A percentile compares a stretch with the other conserved stretches of the same genome.
Conservation (phyloP, 2,888 invertebrate species). For the Synanthedon myopaeformis region DNA sequence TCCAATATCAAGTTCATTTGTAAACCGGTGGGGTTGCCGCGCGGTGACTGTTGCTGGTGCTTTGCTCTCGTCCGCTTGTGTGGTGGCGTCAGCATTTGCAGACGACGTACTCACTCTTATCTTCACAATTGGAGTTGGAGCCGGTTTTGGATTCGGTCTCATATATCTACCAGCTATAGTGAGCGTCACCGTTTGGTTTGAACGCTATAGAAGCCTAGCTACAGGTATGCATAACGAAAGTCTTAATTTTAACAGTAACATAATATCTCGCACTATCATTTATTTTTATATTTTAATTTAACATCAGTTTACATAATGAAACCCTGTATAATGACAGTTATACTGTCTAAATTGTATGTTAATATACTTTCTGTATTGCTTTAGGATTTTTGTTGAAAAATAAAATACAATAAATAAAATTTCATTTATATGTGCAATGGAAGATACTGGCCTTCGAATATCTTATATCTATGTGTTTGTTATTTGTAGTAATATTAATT, state of each 20-base stretch:
- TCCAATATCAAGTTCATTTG: slow-evolving; percentile 93
- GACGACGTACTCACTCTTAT: slow-evolving; percentile 86
- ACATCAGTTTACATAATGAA: too few species aligned
- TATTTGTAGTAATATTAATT: not conserved
- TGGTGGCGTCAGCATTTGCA: slow-evolving; percentile 85
- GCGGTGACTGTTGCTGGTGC: slow-evolving; percentile 91
- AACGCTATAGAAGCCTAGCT: slow-evolving; percentile 92
- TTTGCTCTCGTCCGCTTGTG: slow-evolving; percentile 79
- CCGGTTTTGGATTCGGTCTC: slow-evolving; percentile 94
- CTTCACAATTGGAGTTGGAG: slow-evolving; percentile 93
- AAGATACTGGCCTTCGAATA: too few species aligned
- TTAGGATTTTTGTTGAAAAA: too few species aligned
- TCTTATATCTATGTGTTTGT: too few species aligned
- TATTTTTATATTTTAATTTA: too few species aligned
- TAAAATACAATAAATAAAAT: too few species aligned
- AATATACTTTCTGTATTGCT: too few species aligned
- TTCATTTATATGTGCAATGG: too few species aligned
- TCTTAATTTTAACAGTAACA: too few species aligned
- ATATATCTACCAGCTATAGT: slow-evolving; percentile 99
- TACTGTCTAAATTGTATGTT: too few species aligned
- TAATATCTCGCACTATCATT: too few species aligned
- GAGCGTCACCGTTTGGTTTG: slow-evolving; percentile 97
- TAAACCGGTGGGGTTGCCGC: slow-evolving; percentile 95
- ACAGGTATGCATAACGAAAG: slow-evolving; percentile 69
- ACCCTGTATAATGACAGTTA: too few species aligned